Evolutionary conservation across 2,888 invertebrate genomes (phyloP).

Genomic region (Pemphredon lugubris): DNA sequence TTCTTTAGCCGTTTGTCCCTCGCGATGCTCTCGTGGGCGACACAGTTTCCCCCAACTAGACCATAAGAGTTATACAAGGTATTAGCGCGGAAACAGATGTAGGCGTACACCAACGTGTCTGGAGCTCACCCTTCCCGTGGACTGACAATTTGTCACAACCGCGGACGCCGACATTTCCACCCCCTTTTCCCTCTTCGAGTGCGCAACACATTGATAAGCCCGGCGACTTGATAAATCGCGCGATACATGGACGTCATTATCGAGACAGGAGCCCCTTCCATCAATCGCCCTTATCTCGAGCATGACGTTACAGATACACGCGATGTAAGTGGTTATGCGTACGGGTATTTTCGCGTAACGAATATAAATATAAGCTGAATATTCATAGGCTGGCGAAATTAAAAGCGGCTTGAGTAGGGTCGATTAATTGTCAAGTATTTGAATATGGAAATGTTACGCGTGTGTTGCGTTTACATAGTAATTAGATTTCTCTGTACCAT

Average conservation of each 20-base stretch:
- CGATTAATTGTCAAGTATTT: too few species aligned
- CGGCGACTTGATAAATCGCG: conserved; percentile 77
- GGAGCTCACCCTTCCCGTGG: conserved; percentile 68
- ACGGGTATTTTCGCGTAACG: not conserved
- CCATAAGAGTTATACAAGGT: conserved; percentile 73
- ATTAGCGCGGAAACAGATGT: conserved; percentile 76
- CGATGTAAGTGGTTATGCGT: too few species aligned
- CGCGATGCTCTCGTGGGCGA: conserved; percentile 29
- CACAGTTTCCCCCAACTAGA: conserved; percentile 37
- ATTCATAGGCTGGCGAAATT: too few species aligned
- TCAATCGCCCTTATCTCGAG: conserved; percentile 33
- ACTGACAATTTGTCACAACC: conserved; percentile 74
- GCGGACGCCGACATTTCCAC: conserved; percentile 54
- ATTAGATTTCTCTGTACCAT: too few species aligned
- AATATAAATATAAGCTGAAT: too few species aligned
- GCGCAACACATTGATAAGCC: conserved; percentile 67
- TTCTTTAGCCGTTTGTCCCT: conserved; percentile 27
- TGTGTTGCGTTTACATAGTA: too few species aligned
- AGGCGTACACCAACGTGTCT: conserved; percentile 66
- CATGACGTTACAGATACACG: conserved; percentile 15
- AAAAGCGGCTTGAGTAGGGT: too few species aligned
- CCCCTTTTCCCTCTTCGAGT: conserved; percentile 35
- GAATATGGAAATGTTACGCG: too few species aligned
- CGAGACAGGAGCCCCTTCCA: conserved; percentile 27
- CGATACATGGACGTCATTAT: conserved; percentile 76